Conservation (phyloP, 2,113 vertebrate genomes). For the Ellobius talpinus region DNA sequence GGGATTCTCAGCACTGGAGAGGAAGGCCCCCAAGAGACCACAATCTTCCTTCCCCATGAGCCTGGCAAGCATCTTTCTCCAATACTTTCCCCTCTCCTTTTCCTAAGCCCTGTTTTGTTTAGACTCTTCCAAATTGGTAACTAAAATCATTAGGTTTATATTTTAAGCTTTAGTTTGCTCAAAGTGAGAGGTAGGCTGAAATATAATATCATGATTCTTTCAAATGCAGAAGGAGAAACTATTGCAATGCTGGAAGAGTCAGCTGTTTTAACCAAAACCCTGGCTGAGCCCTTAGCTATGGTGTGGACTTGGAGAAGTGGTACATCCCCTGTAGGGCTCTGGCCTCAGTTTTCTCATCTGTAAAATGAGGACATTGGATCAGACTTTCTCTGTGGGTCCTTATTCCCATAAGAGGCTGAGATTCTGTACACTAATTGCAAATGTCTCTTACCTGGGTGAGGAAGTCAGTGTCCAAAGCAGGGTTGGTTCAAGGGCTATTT, state of each 20-base stretch:
- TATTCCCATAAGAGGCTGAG: background rate
- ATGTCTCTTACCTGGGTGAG: slow-evolving; percentile 30
- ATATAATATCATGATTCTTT: background rate
- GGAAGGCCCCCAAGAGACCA: background rate
- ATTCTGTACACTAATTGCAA: slow-evolving; percentile 17
- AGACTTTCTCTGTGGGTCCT: slow-evolving; percentile 3
- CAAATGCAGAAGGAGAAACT: background rate
- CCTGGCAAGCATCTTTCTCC: background rate
- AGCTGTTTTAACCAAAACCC: background rate
- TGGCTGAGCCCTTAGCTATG: slow-evolving; percentile 11
- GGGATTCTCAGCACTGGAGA: background rate
- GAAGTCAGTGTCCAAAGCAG: slow-evolving; percentile 56
- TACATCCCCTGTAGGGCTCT: background rate
- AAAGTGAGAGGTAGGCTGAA: slow-evolving; percentile 3
- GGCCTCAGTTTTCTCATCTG: slow-evolving; percentile 62
- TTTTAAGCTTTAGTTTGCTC: slow-evolving; percentile 55
- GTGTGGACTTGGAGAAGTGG: slow-evolving; percentile 1
- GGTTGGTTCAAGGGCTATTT: background rate
- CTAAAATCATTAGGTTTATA: slow-evolving; percentile 19
- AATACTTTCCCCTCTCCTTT: background rate
- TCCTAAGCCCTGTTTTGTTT: background rate
- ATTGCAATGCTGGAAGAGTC: background rate
- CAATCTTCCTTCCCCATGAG: background rate
- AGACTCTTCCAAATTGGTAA: slow-evolving; percentile 22
- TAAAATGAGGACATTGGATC: slow-evolving; percentile 58